Evolutionary conservation across 1,140 invertebrate genomes (phyloP).

Genomic region (Ridgeia piscesae): DNA sequence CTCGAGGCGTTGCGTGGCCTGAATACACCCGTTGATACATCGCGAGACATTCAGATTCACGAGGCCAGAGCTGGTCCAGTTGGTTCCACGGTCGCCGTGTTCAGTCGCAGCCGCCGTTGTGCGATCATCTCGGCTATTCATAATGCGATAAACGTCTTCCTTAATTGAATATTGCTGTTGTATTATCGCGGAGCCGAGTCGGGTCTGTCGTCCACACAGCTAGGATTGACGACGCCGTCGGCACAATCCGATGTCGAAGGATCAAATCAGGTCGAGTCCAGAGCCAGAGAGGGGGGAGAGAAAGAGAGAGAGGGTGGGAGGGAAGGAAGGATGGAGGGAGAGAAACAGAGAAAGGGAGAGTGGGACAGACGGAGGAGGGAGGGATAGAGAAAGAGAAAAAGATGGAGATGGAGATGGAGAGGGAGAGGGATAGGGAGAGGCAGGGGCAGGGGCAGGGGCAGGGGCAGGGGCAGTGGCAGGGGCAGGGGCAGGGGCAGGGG

Average conservation of each 20-base stretch:
- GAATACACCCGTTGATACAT: neutral
- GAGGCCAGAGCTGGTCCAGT: neutral
- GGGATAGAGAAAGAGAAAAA: too few species aligned
- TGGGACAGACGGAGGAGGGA: too few species aligned
- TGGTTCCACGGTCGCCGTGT: neutral
- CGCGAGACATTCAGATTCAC: neutral
- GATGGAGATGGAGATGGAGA: too few species aligned
- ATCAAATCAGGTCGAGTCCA: neutral
- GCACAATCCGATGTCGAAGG: neutral
- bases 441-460: too few species aligned
- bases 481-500: too few species aligned
- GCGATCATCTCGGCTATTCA: neutral
- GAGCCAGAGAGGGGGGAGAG: neutral
- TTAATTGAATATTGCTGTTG: conserved; percentile 6
- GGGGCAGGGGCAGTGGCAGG: too few species aligned
- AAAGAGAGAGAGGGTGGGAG: neutral
- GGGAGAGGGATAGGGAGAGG: too few species aligned
- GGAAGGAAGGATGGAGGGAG: neutral
- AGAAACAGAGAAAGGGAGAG: neutral
- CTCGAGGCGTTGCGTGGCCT: neutral
- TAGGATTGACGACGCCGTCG: neutral
- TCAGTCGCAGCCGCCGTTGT: neutral
- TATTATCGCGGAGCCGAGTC: neutral
- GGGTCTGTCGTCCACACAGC: neutral
- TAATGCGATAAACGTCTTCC: conserved; percentile 5